Conservation (phyloP, 2,797 vertebrate species). For the Melopsittacus undulatus region DNA sequence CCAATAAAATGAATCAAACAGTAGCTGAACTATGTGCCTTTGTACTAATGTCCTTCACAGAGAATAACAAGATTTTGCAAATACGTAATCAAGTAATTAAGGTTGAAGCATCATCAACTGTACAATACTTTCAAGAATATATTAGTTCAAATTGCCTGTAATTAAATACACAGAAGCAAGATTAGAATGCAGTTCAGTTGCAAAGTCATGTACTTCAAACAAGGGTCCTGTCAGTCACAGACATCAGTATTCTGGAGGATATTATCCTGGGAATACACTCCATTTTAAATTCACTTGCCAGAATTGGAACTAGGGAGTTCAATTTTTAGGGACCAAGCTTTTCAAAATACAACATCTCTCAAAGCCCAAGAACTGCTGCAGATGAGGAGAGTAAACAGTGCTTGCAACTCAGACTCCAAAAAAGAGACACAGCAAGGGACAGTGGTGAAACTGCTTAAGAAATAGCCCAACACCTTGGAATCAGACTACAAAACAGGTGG, state of each 20-base stretch:
- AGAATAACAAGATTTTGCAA: background rate
- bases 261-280: background rate
- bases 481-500: background rate
- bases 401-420: background rate
- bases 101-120: background rate
- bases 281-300: background rate
- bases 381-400: background rate
- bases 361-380: background rate
- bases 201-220: background rate
- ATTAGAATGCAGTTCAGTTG: background rate
- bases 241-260: background rate
- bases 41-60: background rate
- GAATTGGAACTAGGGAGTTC: background rate
- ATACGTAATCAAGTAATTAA: background rate
- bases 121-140: background rate
- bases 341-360: background rate
- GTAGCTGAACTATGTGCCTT: background rate
- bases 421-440: background rate
- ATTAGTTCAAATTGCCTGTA: background rate
- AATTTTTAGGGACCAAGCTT: background rate
- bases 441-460: background rate
- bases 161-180: background rate
- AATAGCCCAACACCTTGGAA: background rate
- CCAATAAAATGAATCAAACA: background rate
- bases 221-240: accelerated